Conservation (phyloP, 2,113 vertebrate genomes). For the Stomatorhinus ivindoensis region DNA sequence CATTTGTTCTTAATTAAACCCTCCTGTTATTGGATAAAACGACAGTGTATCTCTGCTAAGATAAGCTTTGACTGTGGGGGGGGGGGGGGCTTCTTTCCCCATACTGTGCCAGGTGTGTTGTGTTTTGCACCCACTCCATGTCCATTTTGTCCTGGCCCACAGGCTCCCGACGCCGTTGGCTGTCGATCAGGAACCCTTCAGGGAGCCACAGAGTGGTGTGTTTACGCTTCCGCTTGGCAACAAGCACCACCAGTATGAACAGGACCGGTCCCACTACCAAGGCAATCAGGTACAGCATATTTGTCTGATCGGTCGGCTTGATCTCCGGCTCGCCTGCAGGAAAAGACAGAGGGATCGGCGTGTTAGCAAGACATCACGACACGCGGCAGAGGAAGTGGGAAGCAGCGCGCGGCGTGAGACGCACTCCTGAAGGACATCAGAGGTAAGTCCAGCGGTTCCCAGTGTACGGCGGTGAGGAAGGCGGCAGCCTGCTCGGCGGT, state of each 20-base stretch:
- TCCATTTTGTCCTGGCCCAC: slow-evolving; percentile 89
- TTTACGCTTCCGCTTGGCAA: slow-evolving; percentile 81
- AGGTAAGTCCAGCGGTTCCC: slow-evolving; percentile 70
- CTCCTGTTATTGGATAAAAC: not conserved
- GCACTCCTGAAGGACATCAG: slow-evolving; percentile 70
- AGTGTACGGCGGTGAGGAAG: slow-evolving; percentile 75
- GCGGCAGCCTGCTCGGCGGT: slow-evolving; percentile 74
- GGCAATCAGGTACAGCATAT: slow-evolving; percentile 66
- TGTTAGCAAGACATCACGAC: not conserved
- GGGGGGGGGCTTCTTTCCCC: not conserved
- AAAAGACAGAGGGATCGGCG: not conserved
- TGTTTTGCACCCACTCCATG: slow-evolving; percentile 71
- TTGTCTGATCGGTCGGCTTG: fast-evolving
- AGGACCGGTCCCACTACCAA: slow-evolving; percentile 74
- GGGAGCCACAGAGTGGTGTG: slow-evolving; percentile 83
- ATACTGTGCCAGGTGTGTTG: not conserved
- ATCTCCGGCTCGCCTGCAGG: slow-evolving; percentile 38
- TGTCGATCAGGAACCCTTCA: slow-evolving; percentile 77
- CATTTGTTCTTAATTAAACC: not conserved
- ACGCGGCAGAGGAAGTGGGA: not conserved
- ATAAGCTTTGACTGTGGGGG: not conserved
- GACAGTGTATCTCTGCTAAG: not conserved
- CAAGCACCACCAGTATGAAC: slow-evolving; percentile 77
- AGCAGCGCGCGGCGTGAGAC: slow-evolving; percentile 30
- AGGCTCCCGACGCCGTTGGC: slow-evolving; percentile 83